Conservation (phyloP, 2,888 invertebrate genomes). For the Idaea aversata region DNA sequence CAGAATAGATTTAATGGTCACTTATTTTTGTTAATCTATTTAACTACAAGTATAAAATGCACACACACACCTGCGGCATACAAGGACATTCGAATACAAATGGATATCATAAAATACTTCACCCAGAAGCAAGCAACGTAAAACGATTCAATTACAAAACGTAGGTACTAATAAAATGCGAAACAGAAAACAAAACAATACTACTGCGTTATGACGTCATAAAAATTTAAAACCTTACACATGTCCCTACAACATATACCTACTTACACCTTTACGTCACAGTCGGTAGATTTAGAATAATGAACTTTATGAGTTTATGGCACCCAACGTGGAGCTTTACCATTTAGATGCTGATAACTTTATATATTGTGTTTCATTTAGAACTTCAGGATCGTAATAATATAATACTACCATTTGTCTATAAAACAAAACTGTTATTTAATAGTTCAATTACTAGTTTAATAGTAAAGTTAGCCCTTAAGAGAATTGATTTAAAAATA, state of each 20-base stretch:
- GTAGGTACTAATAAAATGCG: background rate
- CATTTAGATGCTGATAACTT: conserved; percentile 4
- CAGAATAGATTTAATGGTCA: background rate
- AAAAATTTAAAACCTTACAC: background rate
- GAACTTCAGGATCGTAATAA: background rate
- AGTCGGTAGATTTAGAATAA: conserved; percentile 12
- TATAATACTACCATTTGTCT: background rate
- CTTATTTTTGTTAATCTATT: background rate
- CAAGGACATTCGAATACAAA: background rate
- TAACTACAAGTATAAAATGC: background rate
- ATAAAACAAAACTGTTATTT: background rate
- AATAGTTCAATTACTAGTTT: background rate
- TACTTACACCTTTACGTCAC: background rate
- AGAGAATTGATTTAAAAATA: background rate
- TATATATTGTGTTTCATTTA: conserved; percentile 5
- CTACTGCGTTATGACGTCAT: background rate
- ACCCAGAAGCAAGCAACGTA: background rate
- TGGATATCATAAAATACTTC: background rate
- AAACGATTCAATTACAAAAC: background rate
- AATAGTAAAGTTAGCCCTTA: too few species aligned
- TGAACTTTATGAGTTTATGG: conserved; percentile 26
- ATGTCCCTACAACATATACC: background rate
- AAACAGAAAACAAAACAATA: background rate
- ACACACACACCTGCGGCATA: background rate
- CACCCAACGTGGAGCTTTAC: conserved; percentile 20